Conservation (phyloP, 64 coral and sea anemone species). For the Montipora capricornis region DNA sequence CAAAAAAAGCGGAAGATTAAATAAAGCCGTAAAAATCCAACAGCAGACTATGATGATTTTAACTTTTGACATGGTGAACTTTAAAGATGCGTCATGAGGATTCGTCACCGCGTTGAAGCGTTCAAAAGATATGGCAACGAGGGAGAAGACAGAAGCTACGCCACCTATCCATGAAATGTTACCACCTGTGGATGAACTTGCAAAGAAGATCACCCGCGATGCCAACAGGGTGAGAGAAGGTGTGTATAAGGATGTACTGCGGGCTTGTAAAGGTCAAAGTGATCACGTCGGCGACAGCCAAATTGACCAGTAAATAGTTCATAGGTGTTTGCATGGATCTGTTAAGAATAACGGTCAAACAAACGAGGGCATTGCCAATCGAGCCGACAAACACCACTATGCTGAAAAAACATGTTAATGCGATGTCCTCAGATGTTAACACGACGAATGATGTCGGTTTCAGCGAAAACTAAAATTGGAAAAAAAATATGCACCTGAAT, state of each 20-base stretch:
- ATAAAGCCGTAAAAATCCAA: slow-evolving; percentile 11
- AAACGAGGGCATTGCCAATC: slow-evolving; percentile 2
- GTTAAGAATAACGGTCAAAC: not conserved
- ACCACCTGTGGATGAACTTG: slow-evolving; percentile 29
- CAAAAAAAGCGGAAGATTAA: not conserved
- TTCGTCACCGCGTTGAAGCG: slow-evolving; percentile 5
- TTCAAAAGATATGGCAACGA: slow-evolving; percentile 26
- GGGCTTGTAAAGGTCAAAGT: not conserved
- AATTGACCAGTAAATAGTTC: slow-evolving; percentile 7
- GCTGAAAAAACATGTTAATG: not conserved
- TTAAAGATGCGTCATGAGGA: not conserved
- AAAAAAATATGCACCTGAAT: too few relatives aligned
- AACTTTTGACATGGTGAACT: slow-evolving; percentile 2
- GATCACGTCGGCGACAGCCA: slow-evolving; percentile 2
- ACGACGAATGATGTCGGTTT: not conserved
- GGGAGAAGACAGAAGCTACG: not conserved
- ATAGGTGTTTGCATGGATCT: slow-evolving; percentile 15
- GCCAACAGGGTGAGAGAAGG: slow-evolving; percentile 5
- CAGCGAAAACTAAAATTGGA: too few relatives aligned
- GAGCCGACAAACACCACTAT: not conserved
- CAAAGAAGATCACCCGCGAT: slow-evolving; percentile 12
- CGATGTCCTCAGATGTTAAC: not conserved
- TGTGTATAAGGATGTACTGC: slow-evolving; percentile 13
- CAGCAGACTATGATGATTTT: not conserved
- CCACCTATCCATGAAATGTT: not conserved